phyloP scores from a whole-genome alignment of 2,888 invertebrate species.

The Eupeodes latifasciatus region DNA sequence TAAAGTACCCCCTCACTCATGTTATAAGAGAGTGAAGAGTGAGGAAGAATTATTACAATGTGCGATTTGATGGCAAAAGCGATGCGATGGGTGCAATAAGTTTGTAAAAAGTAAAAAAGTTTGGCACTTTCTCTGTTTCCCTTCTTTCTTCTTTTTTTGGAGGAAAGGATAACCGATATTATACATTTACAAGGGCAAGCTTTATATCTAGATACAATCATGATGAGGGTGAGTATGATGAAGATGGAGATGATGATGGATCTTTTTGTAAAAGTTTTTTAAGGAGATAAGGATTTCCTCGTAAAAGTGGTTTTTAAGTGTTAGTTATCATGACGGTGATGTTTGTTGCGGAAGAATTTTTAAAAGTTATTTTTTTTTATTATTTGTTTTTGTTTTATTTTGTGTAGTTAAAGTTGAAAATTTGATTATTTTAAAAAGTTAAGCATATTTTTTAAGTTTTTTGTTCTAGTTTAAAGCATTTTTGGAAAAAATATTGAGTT shows the following conservation, averaged over 20 bases:
- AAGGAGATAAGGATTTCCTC: conserved; percentile 11
- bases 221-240: conserved; percentile 1
- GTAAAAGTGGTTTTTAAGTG: conserved; percentile 25
- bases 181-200: neutral
- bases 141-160: too few species aligned
- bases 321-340: conserved; percentile 15
- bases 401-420: neutral
- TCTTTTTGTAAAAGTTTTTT: neutral
- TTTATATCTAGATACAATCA: too few species aligned
- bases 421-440: neutral
- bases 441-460: neutral
- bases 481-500: neutral
- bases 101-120: conserved; percentile 11
- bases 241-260: conserved; percentile 14
- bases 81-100: neutral
- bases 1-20: neutral
- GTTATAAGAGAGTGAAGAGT: neutral
- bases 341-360: neutral
- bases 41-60: neutral
- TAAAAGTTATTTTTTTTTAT: neutral
- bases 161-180: conserved; percentile 21
- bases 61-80: too few species aligned
- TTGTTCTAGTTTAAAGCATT: neutral
- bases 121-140: neutral
- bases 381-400: neutral